A percentile compares a stretch with the other conserved stretches of the same genome.
phyloP scores from a whole-genome alignment of 1,140 invertebrate genomes.

The Chironomus tepperi region DNA sequence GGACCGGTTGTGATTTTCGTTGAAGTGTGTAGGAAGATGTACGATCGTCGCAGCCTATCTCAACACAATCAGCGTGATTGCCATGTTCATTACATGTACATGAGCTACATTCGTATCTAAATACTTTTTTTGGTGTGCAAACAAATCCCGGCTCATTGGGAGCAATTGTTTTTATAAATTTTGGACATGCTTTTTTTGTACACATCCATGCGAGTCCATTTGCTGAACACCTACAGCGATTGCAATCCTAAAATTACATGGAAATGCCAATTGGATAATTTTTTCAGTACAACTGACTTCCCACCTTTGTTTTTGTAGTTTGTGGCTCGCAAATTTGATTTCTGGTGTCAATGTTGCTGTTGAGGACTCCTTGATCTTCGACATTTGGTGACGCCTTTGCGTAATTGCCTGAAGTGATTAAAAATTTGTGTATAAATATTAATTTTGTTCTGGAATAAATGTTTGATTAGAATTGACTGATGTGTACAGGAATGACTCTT shows the following conservation, averaged over 20 bases:
- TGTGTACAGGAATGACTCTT: too few relatives aligned
- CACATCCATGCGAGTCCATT: background rate
- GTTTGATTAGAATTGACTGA: too few relatives aligned
- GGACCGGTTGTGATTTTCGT: background rate
- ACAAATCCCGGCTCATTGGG: background rate
- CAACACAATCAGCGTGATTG: background rate
- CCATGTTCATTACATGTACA: constrained; percentile 10
- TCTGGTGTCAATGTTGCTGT: too few relatives aligned
- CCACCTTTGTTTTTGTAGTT: too few relatives aligned
- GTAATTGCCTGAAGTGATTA: too few relatives aligned
- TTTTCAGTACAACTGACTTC: too few relatives aligned
- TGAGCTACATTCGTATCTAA: background rate
- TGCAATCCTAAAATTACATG: background rate
- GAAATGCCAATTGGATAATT: background rate
- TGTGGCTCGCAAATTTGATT: too few relatives aligned
- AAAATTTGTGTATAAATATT: too few relatives aligned
- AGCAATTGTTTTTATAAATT: background rate
- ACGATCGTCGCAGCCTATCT: background rate
- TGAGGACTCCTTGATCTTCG: too few relatives aligned
- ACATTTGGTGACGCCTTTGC: too few relatives aligned
- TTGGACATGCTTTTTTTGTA: background rate
- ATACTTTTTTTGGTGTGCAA: background rate
- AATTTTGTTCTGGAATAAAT: too few relatives aligned
- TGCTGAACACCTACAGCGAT: background rate
- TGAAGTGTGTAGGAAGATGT: background rate